Base-by-base conservation (phyloP, 2,797 vertebrate species). In the Chelon labrosus region DNA sequence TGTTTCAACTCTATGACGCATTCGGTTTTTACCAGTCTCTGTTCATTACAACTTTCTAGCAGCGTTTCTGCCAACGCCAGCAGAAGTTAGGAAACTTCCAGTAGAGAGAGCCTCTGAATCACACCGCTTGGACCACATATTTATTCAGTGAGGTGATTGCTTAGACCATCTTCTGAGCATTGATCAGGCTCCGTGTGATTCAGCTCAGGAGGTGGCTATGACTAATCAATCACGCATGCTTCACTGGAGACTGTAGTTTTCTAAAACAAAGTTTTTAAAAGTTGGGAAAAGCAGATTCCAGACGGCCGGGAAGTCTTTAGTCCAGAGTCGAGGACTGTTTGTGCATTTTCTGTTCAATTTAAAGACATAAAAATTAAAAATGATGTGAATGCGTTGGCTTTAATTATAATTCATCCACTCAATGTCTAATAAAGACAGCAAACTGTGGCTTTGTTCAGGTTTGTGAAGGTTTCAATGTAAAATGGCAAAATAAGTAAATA, bases 401-500 rank as follows among this genome's bases (percentile, higher is more conserved):
- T 47, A 16, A 22, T 3, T 63, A 11, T 10, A 9, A 35, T 41
- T 57, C n/a, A 50, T 27, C 42, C 42, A 53, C 22, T 9, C 6
- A 3, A 25, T 44, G 6, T 41, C 13, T 31, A 39, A 47, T 50
- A 12, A 63, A 11, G 11, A 41, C 19, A 63, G 27, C n/a, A 35
- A 56, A 20, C 3, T 10, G 39, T 19, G 44, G 22, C 6, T 31
- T 10, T 42, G 2, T 39, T 46, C 8, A 46, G 17, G 44, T 47
- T 57, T 51, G 31, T 59, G 20, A 13, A 49, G 17, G 46, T 75
- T n/a, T 42, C 20, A 49, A 66, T 47, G 22, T 52, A 49, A 57
- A 56, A 38, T 54, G 4, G 50, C 8, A 75, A 50, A 75, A 39
- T 31, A 51, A 65, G 13, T 54, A 8, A 31, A 51, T 42, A 57